Evolutionary conservation across 2,113 vertebrate genomes (phyloP).

Genomic region (Nanorana parkeri): DNA sequence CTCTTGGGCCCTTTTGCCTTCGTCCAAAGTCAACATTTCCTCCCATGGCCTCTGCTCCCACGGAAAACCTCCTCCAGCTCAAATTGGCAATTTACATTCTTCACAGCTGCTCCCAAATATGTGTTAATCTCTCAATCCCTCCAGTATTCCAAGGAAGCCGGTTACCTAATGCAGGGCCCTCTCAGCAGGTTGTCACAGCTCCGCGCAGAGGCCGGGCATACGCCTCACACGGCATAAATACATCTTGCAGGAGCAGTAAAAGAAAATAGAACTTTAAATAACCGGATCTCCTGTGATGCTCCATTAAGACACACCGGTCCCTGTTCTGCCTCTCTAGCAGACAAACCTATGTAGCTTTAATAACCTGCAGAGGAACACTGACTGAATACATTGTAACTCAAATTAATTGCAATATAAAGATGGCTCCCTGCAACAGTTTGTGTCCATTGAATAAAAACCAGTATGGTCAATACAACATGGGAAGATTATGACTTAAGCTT

Average conservation of each 20-base stretch:
- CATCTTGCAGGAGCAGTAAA: slow-evolving; percentile 48
- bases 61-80: slow-evolving; percentile 22
- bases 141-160: slow-evolving; percentile 51
- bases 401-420: too few species aligned
- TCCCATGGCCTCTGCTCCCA: slow-evolving; percentile 33
- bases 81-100: slow-evolving; percentile 57
- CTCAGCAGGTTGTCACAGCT: slow-evolving; percentile 51
- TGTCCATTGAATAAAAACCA: too few species aligned
- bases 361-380: slow-evolving; percentile 34
- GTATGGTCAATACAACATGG: too few species aligned
- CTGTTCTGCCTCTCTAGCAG: slow-evolving; percentile 46
- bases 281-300: slow-evolving; percentile 52
- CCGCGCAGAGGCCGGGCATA: slow-evolving; percentile 30
- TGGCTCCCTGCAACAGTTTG: too few species aligned
- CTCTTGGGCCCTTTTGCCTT: slow-evolving; percentile 25
- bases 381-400: slow-evolving; percentile 35
- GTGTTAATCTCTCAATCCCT: slow-evolving; percentile 57
- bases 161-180: slow-evolving; percentile 54
- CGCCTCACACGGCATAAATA: slow-evolving; percentile 46
- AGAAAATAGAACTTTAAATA: slow-evolving; percentile 52
- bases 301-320: slow-evolving; percentile 46
- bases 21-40: slow-evolving; percentile 57
- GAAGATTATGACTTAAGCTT: too few species aligned
- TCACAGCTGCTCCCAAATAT: slow-evolving; percentile 53
- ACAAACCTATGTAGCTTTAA: slow-evolving; percentile 38